These are phyloP conservation scores for Procambarus clarkii DNA, from an alignment of 1,140 invertebrate species.

Conservation along the genomic window DNA sequence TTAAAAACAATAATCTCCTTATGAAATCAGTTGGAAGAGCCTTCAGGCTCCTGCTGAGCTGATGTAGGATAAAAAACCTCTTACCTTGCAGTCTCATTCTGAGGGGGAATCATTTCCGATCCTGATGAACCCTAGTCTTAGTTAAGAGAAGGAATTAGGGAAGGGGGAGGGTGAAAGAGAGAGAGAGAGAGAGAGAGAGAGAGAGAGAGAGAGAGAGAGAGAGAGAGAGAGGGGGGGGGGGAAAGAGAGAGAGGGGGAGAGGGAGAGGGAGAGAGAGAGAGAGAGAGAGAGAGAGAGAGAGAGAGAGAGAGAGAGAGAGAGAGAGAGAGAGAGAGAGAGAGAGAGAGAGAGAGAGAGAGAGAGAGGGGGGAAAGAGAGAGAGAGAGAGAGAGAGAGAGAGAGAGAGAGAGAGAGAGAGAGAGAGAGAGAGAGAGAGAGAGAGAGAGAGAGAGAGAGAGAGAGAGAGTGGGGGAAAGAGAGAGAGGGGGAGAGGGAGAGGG, in stretches of 20 bases:
- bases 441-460: not conserved
- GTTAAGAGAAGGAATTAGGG: too few species aligned
- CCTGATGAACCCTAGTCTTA: too few species aligned
- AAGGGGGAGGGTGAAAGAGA: too few species aligned
- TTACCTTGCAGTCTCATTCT: too few species aligned
- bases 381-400: not conserved
- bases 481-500: not conserved
- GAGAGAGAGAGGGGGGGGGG: not conserved
- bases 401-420: not conserved
- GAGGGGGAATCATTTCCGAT: not conserved
- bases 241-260: not conserved
- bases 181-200: not conserved
- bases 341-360: not conserved
- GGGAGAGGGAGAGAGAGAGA: not conserved
- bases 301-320: not conserved
- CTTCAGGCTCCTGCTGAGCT: too few species aligned
- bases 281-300: not conserved
- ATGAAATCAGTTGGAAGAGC: too few species aligned
- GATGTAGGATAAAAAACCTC: too few species aligned
- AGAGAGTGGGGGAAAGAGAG: not conserved
- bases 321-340: slow-evolving; percentile 6
- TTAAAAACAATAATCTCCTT: too few species aligned
- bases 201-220: not conserved
- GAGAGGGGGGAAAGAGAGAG: too few species aligned
- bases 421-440: slow-evolving; percentile 7